Conservation (phyloP, 2,113 vertebrate genomes). For the Plectropomus leopardus region DNA sequence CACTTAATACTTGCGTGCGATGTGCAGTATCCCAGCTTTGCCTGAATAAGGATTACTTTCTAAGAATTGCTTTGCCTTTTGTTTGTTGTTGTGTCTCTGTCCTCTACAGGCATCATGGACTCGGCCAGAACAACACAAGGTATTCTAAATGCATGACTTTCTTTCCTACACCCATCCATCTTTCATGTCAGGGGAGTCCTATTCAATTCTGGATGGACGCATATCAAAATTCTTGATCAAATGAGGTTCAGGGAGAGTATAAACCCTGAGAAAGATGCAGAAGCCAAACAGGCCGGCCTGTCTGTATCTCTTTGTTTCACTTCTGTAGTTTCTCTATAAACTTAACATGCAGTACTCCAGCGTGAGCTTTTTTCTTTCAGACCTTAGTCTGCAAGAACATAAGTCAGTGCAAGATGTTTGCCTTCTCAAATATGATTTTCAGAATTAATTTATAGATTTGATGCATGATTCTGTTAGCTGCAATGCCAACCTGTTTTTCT, state of each 20-base stretch:
- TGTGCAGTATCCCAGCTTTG: conserved; percentile 60
- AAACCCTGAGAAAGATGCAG: conserved; percentile 36
- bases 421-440: not conserved
- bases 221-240: conserved; percentile 64
- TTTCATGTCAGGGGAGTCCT: conserved; percentile 62
- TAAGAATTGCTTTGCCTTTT: conserved; percentile 84
- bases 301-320: conserved; percentile 14
- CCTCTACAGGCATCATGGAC: conserved; percentile 99
- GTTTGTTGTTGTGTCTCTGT: conserved; percentile 95
- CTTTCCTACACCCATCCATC: conserved; percentile 72
- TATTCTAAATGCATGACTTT: conserved; percentile 89
- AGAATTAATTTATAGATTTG: not conserved
- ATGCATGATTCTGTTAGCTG: not conserved
- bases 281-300: conserved; percentile 3
- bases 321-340: conserved; percentile 14
- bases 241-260: conserved; percentile 29
- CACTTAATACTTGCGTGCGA: conserved; percentile 57
- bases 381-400: conserved; percentile 11
- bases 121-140: conserved; percentile 98
- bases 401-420: not conserved
- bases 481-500: not conserved
- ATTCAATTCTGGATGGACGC: conserved; percentile 69
- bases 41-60: conserved; percentile 74
- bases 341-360: not conserved
- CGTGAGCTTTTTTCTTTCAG: not conserved